These are phyloP conservation scores for Pocillopora meandrina DNA, from an alignment of 92 coral and sea anemone species.

Conservation along the genomic window DNA sequence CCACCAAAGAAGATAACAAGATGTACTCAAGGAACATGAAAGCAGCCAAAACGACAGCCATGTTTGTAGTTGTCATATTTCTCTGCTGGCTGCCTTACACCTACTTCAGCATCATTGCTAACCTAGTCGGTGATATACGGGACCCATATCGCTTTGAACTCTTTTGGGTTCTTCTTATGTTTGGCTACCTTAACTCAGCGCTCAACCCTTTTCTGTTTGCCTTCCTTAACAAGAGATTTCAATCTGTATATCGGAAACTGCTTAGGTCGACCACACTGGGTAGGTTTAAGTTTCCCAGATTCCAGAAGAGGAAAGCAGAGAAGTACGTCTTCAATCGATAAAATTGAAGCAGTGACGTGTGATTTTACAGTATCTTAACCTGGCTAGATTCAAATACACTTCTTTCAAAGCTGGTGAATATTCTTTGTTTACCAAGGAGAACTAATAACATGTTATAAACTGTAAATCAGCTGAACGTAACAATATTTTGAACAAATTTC, in stretches of 20 bases:
- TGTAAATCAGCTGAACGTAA: too few species aligned
- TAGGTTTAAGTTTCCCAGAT: constrained; percentile 27
- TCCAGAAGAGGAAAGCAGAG: constrained; percentile 19
- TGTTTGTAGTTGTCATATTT: constrained; percentile 70
- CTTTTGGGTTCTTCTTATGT: constrained; percentile 53
- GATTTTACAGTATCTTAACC: too few species aligned
- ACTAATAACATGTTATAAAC: too few species aligned
- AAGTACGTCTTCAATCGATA: constrained; percentile 20
- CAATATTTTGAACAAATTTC: too few species aligned
- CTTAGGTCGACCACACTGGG: constrained; percentile 9
- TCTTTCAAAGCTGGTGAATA: too few species aligned
- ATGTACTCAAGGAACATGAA: constrained; percentile 50
- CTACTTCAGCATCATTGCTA: constrained; percentile 53
- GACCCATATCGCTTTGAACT: constrained; percentile 28
- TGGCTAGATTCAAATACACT: too few species aligned
- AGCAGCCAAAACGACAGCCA: constrained; percentile 67
- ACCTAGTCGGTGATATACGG: constrained; percentile 24
- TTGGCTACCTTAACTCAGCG: constrained; percentile 82
- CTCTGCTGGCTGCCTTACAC: constrained; percentile 81
- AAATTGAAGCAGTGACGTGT: too few species aligned
- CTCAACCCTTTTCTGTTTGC: constrained; percentile 83
- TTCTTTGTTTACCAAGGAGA: too few species aligned
- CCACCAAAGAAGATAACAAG: constrained; percentile 26
- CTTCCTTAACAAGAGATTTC: constrained; percentile 70
- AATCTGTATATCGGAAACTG: constrained; percentile 46